Evolutionary conservation across 2,888 invertebrate species (phyloP).

Genomic region (Romanomermis culicivorax): DNA sequence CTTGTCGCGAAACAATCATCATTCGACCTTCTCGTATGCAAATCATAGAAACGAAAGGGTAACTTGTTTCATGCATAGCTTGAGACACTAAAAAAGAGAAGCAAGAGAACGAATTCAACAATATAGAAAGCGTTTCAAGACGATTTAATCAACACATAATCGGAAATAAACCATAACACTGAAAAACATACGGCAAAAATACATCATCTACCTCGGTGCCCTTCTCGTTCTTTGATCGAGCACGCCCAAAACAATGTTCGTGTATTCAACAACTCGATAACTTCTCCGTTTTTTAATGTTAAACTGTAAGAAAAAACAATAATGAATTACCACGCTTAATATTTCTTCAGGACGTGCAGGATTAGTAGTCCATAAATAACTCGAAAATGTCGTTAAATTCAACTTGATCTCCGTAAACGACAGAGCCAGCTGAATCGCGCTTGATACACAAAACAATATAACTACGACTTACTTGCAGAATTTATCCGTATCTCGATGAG

Average conservation of each 20-base stretch:
- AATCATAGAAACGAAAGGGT: conserved; percentile 70
- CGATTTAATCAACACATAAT: no score
- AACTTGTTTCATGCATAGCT: conserved; percentile 56
- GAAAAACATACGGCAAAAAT: no score
- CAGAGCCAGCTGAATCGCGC: no score
- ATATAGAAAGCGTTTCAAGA: neutral
- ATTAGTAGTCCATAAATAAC: no score
- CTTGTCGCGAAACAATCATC: conserved; percentile 70
- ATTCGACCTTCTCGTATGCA: conserved; percentile 71
- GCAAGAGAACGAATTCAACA: conserved; percentile 3
- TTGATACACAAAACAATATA: no score
- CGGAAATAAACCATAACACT: no score
- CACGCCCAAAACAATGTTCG: conserved; percentile 76
- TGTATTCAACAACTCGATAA: conserved; percentile 54
- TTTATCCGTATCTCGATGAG: conserved; percentile 51
- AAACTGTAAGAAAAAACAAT: conserved; percentile 3
- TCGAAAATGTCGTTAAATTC: no score
- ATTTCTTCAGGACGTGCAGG: no score
- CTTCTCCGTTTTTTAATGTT: conserved; percentile 39
- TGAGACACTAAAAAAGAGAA: conserved; percentile 44
- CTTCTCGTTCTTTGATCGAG: conserved; percentile 64
- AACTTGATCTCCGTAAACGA: no score
- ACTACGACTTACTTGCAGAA: conserved; percentile 48
- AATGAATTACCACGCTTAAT: no score
- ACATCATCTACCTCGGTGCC: conserved; percentile 44